phyloP scores from a whole-genome alignment of 2,797 vertebrate genomes.

The Semotilus atromaculatus region DNA sequence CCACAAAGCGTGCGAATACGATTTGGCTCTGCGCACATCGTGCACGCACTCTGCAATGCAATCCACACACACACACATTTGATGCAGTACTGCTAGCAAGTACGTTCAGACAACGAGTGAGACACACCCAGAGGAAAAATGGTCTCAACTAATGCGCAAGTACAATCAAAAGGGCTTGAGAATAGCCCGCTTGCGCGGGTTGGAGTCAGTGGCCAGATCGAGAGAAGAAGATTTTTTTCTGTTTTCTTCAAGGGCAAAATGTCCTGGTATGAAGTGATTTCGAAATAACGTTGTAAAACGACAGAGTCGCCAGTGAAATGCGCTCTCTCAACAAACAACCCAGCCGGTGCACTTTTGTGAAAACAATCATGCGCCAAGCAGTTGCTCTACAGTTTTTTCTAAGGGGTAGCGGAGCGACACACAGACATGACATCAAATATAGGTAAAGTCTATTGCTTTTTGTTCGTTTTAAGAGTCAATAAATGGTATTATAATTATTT shows the following conservation, averaged over 20 bases:
- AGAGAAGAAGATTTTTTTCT: slow-evolving; percentile 61
- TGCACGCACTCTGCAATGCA: slow-evolving; percentile 64
- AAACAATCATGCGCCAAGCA: slow-evolving; percentile 67
- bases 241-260: slow-evolving; percentile 60
- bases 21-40: slow-evolving; percentile 64
- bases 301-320: slow-evolving; percentile 68
- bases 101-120: slow-evolving; percentile 61
- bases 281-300: slow-evolving; percentile 61
- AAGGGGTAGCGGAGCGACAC: slow-evolving; percentile 70
- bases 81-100: slow-evolving; percentile 61
- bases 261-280: slow-evolving; percentile 65
- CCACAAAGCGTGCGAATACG: slow-evolving; percentile 53
- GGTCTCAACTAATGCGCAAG: slow-evolving; percentile 69
- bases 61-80: slow-evolving; percentile 46
- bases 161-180: slow-evolving; percentile 66
- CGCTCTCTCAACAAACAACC: slow-evolving; percentile 65
- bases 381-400: slow-evolving; percentile 62
- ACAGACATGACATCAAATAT: slow-evolving; percentile 68
- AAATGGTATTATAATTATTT: slow-evolving; percentile 62
- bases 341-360: slow-evolving; percentile 65
- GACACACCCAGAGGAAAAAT: slow-evolving; percentile 75
- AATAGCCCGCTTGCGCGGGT: slow-evolving; percentile 62
- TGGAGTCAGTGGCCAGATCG: slow-evolving; percentile 64
- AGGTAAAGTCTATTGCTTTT: slow-evolving; percentile 72
- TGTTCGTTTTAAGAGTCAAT: slow-evolving; percentile 68